Evolutionary conservation across 1,140 invertebrate species (phyloP), one percentile per base, ranked within the genome.

Genomic region (Drosophila lacertosa): DNA sequence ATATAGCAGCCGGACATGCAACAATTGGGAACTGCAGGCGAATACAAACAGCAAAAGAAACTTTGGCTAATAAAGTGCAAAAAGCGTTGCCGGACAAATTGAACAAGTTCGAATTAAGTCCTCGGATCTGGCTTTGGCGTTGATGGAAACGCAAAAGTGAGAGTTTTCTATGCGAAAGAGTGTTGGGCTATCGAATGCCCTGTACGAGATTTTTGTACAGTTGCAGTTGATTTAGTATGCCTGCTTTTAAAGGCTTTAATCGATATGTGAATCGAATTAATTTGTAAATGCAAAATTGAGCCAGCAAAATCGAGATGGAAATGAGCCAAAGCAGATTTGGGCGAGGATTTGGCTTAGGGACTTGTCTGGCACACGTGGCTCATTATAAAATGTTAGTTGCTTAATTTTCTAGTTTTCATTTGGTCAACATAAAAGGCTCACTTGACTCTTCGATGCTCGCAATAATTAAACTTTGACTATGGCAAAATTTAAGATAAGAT

Each of bases 51-150:
- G 22, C 3, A 58, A 26, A 29, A 62, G 9, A 5, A 62, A 39
- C 39, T 47, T 15, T 9, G 65, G 47, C 66, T 70, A 74, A 74
- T 74, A 66, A 74, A 74, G 71, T 70, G 66, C 64, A 54, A 66
- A 64, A 58, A 70, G 71, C 58, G 58, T 70, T 57, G 66, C 37
- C 66, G 64, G 71, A n/a, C 59, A 70, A 70, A 70, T 74, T 24
- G 6, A n/a, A 9, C 24, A 6, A 58, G 13, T 13, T 18, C 24
- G 11, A 26, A 32, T 37, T 20, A 4, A 11, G 24, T 26, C 33
- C 9, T 9, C 10, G n/a, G 33, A 11, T 22, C 10, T 20, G 20
- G 42, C 20, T 22, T 10, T 11, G 22, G 22, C 1, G 18, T 44
- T 20, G 18, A 44, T 20, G 18, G 20, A 44, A n/a, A 22, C 3